Evolutionary conservation across 2,113 vertebrate genomes (phyloP).

Genomic region (Pyrgilauda ruficollis): DNA sequence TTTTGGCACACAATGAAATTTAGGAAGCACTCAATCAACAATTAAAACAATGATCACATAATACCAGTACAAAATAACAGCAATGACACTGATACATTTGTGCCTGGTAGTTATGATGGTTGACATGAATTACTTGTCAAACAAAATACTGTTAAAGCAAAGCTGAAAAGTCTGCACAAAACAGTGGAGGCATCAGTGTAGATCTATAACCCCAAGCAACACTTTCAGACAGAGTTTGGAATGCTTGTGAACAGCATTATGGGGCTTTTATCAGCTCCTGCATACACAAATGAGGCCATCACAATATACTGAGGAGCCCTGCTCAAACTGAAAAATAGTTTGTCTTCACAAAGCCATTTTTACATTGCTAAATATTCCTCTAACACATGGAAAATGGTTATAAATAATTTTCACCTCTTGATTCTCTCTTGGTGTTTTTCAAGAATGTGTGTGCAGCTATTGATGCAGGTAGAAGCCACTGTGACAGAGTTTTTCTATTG

Average conservation of each 20-base stretch:
- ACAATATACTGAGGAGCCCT: neutral
- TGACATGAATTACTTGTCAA: constrained; percentile 21
- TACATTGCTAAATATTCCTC: neutral
- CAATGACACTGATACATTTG: constrained; percentile 4
- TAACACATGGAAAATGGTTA: neutral
- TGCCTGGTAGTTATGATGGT: neutral
- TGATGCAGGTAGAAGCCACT: neutral
- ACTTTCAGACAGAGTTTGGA: neutral
- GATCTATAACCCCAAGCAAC: neutral
- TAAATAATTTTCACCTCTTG: neutral
- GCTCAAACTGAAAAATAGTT: neutral
- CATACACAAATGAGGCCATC: neutral
- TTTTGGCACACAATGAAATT: neutral
- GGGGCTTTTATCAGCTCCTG: neutral
- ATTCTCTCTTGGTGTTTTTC: neutral
- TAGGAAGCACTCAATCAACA: constrained; percentile 7
- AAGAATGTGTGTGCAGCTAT: neutral
- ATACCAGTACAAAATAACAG: neutral
- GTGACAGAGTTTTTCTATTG: neutral
- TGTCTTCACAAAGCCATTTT: neutral
- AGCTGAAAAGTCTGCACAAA: neutral
- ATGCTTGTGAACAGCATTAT: neutral
- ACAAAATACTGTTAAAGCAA: neutral
- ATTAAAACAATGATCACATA: constrained; percentile 46
- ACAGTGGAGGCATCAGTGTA: neutral